Evolutionary conservation across 2,797 vertebrate species (phyloP).

Genomic region (Ctenopoma multispine): DNA sequence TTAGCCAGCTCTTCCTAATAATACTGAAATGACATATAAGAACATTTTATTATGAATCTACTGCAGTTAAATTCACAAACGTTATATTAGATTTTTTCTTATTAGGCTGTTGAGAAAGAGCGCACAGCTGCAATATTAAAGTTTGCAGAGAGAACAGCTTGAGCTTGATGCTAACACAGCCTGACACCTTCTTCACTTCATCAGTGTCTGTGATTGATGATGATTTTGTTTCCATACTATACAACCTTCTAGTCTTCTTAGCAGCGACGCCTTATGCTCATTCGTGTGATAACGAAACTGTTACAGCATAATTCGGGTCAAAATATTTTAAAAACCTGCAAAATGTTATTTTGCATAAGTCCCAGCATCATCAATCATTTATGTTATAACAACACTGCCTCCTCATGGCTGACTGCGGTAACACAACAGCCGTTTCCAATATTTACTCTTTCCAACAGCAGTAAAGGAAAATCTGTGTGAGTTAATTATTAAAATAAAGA

Average conservation of each 20-base stretch:
- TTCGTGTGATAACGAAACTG: neutral
- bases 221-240: neutral
- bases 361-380: neutral
- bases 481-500: no score
- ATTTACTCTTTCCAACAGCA: neutral
- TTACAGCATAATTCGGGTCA: neutral
- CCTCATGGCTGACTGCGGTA: slow-evolving; percentile 23
- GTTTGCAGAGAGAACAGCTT: neutral
- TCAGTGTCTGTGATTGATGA: neutral
- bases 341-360: neutral
- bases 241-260: neutral
- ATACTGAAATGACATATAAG: no score
- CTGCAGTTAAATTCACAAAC: neutral
- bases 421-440: neutral
- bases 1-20: neutral
- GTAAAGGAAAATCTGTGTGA: no score
- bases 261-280: no score
- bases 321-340: neutral
- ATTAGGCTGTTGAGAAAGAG: neutral
- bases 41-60: no score
- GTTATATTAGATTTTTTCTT: no score
- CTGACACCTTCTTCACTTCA: neutral
- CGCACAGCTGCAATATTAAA: neutral
- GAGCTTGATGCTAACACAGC: neutral
- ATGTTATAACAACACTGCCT: slow-evolving; percentile 27